Percentiles rank a stretch among this genome's conserved stretches.
Evolutionary conservation across 30 jellyfish, hydroid and myxozoan genomes (phyloP).

Genomic region (Catostylus mosaicus): DNA sequence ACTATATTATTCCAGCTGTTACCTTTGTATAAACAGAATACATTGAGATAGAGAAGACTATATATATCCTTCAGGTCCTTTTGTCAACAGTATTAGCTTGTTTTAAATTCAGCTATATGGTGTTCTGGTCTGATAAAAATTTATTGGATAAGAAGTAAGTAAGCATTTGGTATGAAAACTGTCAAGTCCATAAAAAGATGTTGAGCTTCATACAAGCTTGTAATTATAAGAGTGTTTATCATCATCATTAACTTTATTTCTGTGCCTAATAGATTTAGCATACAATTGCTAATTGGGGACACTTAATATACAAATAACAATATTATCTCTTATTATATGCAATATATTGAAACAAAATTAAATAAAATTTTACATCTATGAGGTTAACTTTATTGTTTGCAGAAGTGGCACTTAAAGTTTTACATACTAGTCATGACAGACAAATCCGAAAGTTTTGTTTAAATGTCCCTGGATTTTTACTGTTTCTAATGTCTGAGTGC

Average conservation of each 20-base stretch:
- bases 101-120: no score
- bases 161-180: no score
- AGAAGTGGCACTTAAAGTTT: conserved; percentile 6
- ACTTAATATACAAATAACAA: neutral
- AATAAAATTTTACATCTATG: neutral
- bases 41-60: no score
- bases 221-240: no score
- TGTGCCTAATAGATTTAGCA: conserved; percentile 5
- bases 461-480: conserved; percentile 15
- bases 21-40: no score
- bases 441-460: conserved; percentile 1
- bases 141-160: no score
- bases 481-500: conserved; percentile 11
- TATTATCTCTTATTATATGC: neutral
- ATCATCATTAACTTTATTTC: neutral
- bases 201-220: no score
- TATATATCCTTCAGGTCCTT: no score
- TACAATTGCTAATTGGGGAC: conserved; percentile 5
- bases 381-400: neutral
- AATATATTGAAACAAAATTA: neutral
- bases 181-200: no score
- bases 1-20: no score
- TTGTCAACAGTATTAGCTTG: no score
- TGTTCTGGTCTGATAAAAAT: no score
- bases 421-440: conserved; percentile 15